A percentile compares a stretch with the other conserved stretches of the same genome.
Conservation (phyloP, 1,140 invertebrate species). For the Ptiloglossa arizonensis region DNA sequence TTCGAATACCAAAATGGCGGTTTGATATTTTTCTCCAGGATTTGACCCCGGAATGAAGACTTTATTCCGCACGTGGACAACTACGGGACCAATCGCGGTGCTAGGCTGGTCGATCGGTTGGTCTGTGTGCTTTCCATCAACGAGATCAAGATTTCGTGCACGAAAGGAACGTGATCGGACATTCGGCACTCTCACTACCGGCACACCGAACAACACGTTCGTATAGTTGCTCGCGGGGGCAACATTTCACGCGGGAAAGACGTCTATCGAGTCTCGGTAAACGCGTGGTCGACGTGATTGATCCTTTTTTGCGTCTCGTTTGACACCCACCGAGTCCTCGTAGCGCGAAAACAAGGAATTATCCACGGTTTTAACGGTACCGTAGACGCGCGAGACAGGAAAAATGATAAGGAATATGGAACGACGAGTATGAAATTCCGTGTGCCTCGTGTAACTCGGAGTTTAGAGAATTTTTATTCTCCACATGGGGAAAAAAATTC, state of each 20-base stretch:
- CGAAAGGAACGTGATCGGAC: conserved; percentile 7
- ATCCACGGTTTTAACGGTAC: not conserved
- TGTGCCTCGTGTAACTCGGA: not conserved
- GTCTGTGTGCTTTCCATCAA: too few relatives aligned
- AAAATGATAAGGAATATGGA: not conserved
- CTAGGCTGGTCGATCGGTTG: not conserved
- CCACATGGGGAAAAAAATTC: too few relatives aligned
- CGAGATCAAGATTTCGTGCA: conserved; percentile 38
- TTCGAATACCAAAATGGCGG: too few relatives aligned
- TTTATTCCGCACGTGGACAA: too few relatives aligned
- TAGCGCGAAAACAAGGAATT: conserved; percentile 5
- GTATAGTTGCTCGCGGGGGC: conserved; percentile 18
- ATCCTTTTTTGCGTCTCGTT: conserved; percentile 28
- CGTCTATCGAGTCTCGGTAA: conserved; percentile 50
- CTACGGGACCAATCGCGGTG: too few relatives aligned
- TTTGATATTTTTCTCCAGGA: too few relatives aligned
- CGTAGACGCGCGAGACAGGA: not conserved
- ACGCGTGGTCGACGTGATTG: conserved; percentile 17
- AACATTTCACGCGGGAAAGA: conserved; percentile 43
- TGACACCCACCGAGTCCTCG: conserved; percentile 15
- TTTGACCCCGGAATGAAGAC: too few relatives aligned
- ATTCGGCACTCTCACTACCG: conserved; percentile 45
- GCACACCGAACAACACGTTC: conserved; percentile 36
- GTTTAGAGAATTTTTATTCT: too few relatives aligned
- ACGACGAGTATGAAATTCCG: not conserved